Evolutionary conservation across 1,140 invertebrate genomes (phyloP).

Genomic region (Sesamia nonagrioides): DNA sequence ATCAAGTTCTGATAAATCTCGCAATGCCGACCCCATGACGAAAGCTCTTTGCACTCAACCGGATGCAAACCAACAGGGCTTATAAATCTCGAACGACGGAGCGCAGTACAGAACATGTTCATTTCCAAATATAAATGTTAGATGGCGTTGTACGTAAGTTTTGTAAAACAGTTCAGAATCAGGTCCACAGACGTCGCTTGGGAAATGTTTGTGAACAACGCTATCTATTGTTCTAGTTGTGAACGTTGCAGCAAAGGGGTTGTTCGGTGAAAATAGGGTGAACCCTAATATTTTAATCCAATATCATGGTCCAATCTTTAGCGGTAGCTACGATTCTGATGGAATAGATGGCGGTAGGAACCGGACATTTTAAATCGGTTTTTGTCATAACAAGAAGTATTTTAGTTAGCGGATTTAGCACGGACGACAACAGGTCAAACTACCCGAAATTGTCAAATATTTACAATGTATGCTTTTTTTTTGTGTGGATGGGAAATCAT

Average conservation of each 20-base stretch:
- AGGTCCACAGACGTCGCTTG: neutral
- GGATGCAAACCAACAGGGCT: neutral
- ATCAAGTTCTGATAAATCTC: neutral
- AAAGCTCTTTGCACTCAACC: neutral
- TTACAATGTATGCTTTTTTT: no score
- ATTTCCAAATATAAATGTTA: neutral
- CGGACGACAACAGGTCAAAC: no score
- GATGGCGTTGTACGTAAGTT: conserved; percentile 4
- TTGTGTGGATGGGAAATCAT: no score
- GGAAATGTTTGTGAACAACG: neutral
- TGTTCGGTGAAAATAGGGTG: no score
- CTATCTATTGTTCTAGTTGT: neutral
- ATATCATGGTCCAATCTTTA: no score
- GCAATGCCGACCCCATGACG: neutral
- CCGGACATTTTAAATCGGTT: neutral
- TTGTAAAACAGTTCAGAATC: neutral
- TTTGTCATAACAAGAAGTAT: no score
- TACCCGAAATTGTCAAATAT: no score
- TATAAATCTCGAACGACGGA: neutral
- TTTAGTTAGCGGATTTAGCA: no score
- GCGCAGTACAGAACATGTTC: neutral
- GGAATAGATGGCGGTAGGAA: conserved; percentile 20
- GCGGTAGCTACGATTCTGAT: neutral
- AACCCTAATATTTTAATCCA: no score
- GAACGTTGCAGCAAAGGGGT: neutral